Evolutionary conservation across 2,797 vertebrate species (phyloP).

Genomic region (Eulemur mongoz): DNA sequence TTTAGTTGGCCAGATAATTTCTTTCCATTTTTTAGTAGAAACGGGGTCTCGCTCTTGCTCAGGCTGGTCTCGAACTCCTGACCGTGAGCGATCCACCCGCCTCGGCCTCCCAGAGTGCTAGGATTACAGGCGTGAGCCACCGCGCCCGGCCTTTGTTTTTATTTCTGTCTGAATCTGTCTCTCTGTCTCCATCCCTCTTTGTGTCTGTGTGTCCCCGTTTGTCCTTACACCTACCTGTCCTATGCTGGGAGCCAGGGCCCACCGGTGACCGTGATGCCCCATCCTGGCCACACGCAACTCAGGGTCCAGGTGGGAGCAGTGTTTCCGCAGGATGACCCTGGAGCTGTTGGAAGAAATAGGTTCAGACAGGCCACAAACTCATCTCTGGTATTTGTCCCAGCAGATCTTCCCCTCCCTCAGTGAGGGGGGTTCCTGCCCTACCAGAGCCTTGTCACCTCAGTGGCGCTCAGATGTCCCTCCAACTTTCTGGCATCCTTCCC

Average conservation of each 20-base stretch:
- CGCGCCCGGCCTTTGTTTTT: not conserved
- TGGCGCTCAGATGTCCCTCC: not conserved
- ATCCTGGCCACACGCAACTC: fast-evolving
- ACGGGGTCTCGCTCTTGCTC: no score
- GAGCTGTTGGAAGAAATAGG: not conserved
- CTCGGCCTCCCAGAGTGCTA: no score
- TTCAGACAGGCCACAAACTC: not conserved
- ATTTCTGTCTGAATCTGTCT: not conserved
- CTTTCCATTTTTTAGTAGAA: no score
- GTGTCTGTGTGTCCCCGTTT: not conserved
- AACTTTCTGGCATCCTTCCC: not conserved
- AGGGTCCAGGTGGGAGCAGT: not conserved
- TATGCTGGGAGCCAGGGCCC: not conserved
- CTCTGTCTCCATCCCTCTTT: not conserved
- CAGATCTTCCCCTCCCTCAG: not conserved
- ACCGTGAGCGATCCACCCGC: no score
- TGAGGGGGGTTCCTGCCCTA: not conserved
- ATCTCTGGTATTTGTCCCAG: not conserved
- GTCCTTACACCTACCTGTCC: not conserved
- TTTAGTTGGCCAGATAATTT: no score
- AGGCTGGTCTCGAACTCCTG: no score
- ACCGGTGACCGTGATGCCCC: not conserved
- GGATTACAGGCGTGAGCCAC: no score
- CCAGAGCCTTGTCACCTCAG: not conserved
- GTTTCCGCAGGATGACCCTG: not conserved